Evolutionary conservation across 2,888 invertebrate species (phyloP), one percentile per base, ranked within the genome.

Genomic region (Drosophila incognita): DNA sequence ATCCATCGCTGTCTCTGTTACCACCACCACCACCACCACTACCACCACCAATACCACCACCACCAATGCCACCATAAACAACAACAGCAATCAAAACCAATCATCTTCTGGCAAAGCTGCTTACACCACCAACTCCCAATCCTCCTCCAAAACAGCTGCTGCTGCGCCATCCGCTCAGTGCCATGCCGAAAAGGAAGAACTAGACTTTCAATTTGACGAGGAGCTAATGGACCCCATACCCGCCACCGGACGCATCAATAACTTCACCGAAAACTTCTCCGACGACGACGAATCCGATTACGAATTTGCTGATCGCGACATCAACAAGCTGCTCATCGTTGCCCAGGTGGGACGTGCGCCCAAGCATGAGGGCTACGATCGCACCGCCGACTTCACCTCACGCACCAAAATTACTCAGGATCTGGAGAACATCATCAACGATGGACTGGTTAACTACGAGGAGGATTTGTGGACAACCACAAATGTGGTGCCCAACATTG

Each of bases 161-260:
- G 78, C 88, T 82, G 70, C 90, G 81, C 74, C 87, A 78, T 82
- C 90, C 82, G 85, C 83, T 83, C 83, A 82, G 80, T 79, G 84
- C 83, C 93, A 94, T 81, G 94, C 94, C 81, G 93, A 93, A 92
- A 94, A 95, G 78, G 98, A 98, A 93, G 98, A 98, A 92, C 94
- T 99, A 79, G 98, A 98, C 93, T 99, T 99, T 94, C 97, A 98
- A 94, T 98, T 99, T 92, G 99, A 99, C 92, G 99, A 99, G 94
- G 99, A 99, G 93, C 94, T 99, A 76, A 90, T 92, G 90, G 97
- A 98, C 78, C 94, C 96, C 79, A 97, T 97, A 70, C 93, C 93
- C 61, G 91, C 91, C 2, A 95, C 96, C 67, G 97, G 97, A 24
- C 94, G 97, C 72, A 95, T 96, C 58, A 98, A 98, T 93, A 96